Base-by-base conservation (phyloP, 2,113 vertebrate genomes). In the Donacobius atricapilla region DNA sequence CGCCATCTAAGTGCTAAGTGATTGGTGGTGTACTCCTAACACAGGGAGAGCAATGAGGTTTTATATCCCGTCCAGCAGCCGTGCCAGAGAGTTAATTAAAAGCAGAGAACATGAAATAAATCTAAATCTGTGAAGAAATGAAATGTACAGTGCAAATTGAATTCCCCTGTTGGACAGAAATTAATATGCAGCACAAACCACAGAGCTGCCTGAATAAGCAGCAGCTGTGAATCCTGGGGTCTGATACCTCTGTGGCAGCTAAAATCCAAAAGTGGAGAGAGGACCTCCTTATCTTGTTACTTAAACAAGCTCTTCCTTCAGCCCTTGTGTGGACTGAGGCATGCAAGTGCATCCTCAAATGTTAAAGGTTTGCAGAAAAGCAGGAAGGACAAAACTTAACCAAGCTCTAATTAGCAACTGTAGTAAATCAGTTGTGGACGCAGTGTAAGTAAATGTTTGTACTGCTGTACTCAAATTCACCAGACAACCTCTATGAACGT, bases 1-100 rank as follows among this genome's bases (percentile, higher is more conserved):
- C 98, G 98, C 98, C 98, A 98, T 99, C 98, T 98, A 99, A 99
- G 98, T 98, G 98, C 98, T 98, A 98, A 99, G 98, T 99, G 98
- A 99, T 99, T 99, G 99, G 98, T 98, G 98, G 98, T 98, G 93
- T 97, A 98, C 97, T 98, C 98, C 94, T 98, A 98, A 98, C 64
- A 84, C 96, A 97, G 95, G 97, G 97, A 98, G 97, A 98, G 98
- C 97, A 98, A 98, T 98, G 98, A 98, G 98, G 98, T 99, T 98
- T 99, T 98, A 98, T 98, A 98, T 98, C 98, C 96, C 97, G 91
- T 98, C 98, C 97, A 97, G 98, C 98, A 96, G 97, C 98, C 98
- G 98, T 98, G 98, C 98, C 98, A 98, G 98, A 95, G 97, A 99
- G 98, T 99, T 99, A 99, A 99, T 99, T 99, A 99, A 99, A 99